These are phyloP conservation scores for Zonitis immaculata DNA, from an alignment of 2,888 invertebrate genomes.

Conservation along the genomic window DNA sequence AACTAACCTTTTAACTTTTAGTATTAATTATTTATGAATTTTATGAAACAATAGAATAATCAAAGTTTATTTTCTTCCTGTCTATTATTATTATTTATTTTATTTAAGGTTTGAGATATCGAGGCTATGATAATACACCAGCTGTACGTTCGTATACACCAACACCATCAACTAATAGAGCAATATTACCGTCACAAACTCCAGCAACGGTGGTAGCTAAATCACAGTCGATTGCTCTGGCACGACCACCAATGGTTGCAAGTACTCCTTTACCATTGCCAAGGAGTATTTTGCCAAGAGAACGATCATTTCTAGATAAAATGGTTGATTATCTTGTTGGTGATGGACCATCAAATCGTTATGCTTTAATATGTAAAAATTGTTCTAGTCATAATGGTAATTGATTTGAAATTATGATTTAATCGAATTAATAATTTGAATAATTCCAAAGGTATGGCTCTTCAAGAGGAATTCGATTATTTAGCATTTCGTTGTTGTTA, in stretches of 20 bases:
- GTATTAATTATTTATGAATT: neutral
- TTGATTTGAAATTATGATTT: neutral
- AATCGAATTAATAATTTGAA: neutral
- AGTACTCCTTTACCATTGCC: slow-evolving; percentile 53
- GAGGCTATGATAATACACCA: neutral
- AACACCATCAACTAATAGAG: slow-evolving; percentile 9
- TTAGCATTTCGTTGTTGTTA: slow-evolving; percentile 87
- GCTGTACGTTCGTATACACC: neutral
- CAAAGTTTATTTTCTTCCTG: slow-evolving; percentile 5
- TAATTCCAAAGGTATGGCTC: slow-evolving; percentile 59
- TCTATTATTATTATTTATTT: too few relatives aligned
- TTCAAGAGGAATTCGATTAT: slow-evolving; percentile 67
- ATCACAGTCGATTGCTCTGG: neutral
- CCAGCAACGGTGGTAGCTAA: neutral
- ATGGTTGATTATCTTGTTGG: slow-evolving; percentile 92
- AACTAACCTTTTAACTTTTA: neutral
- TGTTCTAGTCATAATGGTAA: slow-evolving; percentile 91
- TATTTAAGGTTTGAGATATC: slow-evolving; percentile 13
- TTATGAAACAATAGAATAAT: neutral
- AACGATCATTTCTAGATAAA: slow-evolving; percentile 78
- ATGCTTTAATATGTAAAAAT: slow-evolving; percentile 87
- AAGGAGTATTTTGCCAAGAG: slow-evolving; percentile 66
- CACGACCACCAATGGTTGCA: neutral
- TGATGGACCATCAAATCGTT: slow-evolving; percentile 92
- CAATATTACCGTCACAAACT: neutral